Conservation (phyloP, 2,888 invertebrate genomes). For the Biston stratarius region DNA sequence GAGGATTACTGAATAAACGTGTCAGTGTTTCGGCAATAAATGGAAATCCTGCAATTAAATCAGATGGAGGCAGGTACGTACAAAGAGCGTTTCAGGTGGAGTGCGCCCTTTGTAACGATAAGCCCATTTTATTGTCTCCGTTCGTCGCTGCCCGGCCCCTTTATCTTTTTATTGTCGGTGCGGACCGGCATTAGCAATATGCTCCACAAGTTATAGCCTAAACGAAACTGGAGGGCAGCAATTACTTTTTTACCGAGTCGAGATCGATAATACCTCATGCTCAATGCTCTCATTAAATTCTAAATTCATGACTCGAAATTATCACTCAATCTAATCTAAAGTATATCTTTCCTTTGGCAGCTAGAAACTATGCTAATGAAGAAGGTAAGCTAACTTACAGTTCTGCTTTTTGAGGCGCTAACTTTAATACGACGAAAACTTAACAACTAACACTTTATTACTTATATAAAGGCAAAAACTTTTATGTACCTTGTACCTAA, state of each 20-base stretch:
- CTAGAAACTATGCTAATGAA: constrained; percentile 8
- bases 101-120: constrained; percentile 67
- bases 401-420: neutral
- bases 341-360: constrained; percentile 8
- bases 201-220: constrained; percentile 65
- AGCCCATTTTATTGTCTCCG: constrained; percentile 75
- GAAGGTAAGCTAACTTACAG: constrained; percentile 14
- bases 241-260: constrained; percentile 48
- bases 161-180: constrained; percentile 76
- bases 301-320: constrained; percentile 7
- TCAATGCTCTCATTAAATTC: constrained; percentile 3
- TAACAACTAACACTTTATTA: too few relatives aligned
- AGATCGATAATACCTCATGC: constrained; percentile 42
- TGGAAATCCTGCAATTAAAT: constrained; percentile 54
- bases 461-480: too few relatives aligned
- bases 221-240: constrained; percentile 57
- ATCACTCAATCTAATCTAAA: constrained; percentile 17
- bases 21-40: constrained; percentile 38
- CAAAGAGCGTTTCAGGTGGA: constrained; percentile 60
- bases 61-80: constrained; percentile 48
- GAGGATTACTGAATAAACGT: constrained; percentile 34
- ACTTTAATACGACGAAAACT: neutral
- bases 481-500: neutral
- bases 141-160: constrained; percentile 62
- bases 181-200: constrained; percentile 72